A percentile compares a stretch with the other conserved stretches of the same genome.
Conservation (phyloP, 2,113 vertebrate species). For the Antennarius striatus region DNA sequence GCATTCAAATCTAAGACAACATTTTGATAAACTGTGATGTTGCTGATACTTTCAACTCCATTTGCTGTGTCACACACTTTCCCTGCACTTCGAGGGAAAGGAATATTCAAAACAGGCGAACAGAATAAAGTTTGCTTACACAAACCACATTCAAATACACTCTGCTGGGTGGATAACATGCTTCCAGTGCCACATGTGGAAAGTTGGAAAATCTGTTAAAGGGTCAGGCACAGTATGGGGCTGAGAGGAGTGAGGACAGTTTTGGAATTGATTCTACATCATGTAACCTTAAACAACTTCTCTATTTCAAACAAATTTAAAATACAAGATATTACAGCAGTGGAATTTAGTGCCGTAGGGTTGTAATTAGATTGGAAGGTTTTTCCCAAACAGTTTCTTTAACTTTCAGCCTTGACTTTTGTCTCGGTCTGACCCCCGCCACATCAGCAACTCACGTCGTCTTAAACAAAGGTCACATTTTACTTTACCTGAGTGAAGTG, state of each 20-base stretch:
- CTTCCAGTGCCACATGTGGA: too few species aligned
- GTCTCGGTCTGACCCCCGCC: conserved; percentile 1
- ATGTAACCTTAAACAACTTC: background rate
- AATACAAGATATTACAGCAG: conserved; percentile 30
- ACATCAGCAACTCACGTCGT: background rate
- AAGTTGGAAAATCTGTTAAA: conserved; percentile 28
- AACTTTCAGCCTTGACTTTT: conserved; percentile 9
- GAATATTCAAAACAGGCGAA: conserved; percentile 49
- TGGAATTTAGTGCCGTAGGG: conserved; percentile 33
- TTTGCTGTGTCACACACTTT: background rate
- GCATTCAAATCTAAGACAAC: background rate
- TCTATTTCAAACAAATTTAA: conserved; percentile 7
- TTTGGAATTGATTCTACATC: too few species aligned
- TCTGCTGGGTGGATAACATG: too few species aligned
- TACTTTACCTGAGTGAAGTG: conserved; percentile 79
- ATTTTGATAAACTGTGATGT: background rate
- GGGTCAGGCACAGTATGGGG: background rate
- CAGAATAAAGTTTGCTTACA: conserved; percentile 7
- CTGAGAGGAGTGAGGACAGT: too few species aligned
- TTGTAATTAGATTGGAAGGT: conserved; percentile 27
- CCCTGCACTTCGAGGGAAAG: conserved; percentile 8
- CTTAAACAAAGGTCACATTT: background rate
- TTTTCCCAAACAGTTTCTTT: conserved; percentile 11
- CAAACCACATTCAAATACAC: conserved; percentile 32
- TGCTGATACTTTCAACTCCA: background rate